phyloP scores from a whole-genome alignment of 2,113 vertebrate genomes.

The Cromileptes altivelis region DNA sequence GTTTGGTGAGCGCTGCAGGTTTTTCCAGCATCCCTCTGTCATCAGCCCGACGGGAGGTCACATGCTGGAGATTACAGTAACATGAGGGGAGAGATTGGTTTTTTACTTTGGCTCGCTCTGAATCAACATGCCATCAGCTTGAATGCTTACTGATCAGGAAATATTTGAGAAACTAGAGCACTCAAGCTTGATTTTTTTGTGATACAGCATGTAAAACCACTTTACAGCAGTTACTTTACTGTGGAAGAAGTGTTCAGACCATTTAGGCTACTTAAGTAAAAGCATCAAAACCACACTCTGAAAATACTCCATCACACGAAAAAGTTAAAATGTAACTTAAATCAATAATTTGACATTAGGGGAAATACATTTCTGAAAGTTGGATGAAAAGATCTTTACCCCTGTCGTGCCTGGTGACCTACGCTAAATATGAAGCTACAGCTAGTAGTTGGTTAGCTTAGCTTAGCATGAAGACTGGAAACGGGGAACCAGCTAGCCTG shows the following conservation, averaged over 20 bases:
- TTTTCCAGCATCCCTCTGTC: constrained; percentile 62
- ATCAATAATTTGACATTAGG: background rate
- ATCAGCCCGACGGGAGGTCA: constrained; percentile 60
- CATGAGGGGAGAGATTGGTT: constrained; percentile 72
- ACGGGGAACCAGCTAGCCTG: background rate
- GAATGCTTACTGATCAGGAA: constrained; percentile 64
- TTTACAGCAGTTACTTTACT: background rate
- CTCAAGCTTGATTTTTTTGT: background rate
- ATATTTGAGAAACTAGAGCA: background rate
- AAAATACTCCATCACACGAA: background rate
- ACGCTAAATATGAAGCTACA: background rate
- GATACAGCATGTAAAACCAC: background rate
- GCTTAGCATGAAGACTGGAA: background rate
- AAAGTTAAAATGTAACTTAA: background rate
- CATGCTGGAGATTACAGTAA: constrained; percentile 81
- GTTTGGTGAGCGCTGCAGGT: constrained; percentile 67
- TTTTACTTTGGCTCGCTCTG: constrained; percentile 60
- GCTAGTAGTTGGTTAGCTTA: background rate
- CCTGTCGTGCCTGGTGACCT: too few species aligned
- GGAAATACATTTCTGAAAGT: background rate
- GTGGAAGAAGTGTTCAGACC: background rate
- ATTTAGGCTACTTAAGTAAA: background rate
- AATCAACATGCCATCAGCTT: constrained; percentile 63
- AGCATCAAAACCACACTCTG: background rate
- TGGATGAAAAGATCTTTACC: background rate